Percentiles rank a stretch among this genome's conserved stretches.
Conservation (phyloP, 2,888 invertebrate genomes). For the Pemphredon lugubris region DNA sequence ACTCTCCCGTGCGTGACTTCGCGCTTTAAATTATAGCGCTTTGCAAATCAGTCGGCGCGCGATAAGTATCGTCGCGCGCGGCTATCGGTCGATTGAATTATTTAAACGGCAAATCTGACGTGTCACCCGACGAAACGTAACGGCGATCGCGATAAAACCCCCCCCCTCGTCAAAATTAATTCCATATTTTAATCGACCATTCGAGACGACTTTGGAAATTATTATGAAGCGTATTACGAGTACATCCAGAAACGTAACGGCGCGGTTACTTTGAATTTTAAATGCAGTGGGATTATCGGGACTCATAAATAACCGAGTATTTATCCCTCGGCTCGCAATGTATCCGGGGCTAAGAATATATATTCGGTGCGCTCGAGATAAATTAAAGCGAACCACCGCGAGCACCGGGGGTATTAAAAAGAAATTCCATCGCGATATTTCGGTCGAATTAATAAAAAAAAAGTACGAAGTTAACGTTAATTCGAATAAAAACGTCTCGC, state of each 20-base stretch:
- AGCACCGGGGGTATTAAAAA: conserved; percentile 31
- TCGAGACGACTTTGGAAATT: conserved; percentile 34
- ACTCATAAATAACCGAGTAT: conserved; percentile 54
- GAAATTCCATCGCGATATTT: conserved; percentile 25
- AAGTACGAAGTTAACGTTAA: conserved; percentile 15
- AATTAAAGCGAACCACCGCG: conserved; percentile 46
- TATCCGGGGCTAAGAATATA: conserved; percentile 34
- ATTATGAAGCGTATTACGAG: conserved; percentile 46
- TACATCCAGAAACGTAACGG: conserved; percentile 12
- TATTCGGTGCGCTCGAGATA: conserved; percentile 32
- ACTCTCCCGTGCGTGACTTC: neutral
- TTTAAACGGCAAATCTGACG: neutral
- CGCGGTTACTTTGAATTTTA: conserved; percentile 58
- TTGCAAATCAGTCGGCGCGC: too few relatives aligned
- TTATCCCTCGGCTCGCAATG: conserved; percentile 19
- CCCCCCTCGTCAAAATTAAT: conserved; percentile 10
- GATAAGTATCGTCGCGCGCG: too few relatives aligned
- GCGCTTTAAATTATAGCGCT: neutral
- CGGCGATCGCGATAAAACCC: neutral
- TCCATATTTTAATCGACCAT: conserved; percentile 29
- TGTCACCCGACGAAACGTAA: neutral
- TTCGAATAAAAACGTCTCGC: conserved; percentile 10
- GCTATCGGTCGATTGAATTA: too few relatives aligned
- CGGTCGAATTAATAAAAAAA: conserved; percentile 32
- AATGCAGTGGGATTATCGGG: conserved; percentile 49